phyloP scores from a whole-genome alignment of 2,113 vertebrate genomes.

The Gymnocephalus cernua region DNA sequence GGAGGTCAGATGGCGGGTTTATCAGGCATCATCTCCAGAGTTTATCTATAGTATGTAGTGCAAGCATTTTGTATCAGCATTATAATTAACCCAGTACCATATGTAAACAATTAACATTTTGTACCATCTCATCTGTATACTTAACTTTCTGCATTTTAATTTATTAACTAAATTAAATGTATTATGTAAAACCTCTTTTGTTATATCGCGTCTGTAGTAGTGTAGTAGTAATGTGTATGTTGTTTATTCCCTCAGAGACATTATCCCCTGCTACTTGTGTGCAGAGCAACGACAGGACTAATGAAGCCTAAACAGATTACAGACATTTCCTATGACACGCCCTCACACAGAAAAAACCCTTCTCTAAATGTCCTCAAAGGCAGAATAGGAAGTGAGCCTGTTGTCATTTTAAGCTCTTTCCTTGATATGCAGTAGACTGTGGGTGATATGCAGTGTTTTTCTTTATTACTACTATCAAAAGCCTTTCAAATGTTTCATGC shows the following conservation, averaged over 20 bases:
- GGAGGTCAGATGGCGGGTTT: background rate
- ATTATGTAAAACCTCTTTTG: constrained; percentile 7
- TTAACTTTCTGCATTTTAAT: background rate
- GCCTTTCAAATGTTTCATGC: constrained; percentile 20
- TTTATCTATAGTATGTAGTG: background rate
- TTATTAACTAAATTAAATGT: background rate
- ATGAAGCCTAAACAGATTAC: constrained; percentile 65
- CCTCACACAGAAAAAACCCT: constrained; percentile 46
- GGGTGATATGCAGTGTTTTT: background rate
- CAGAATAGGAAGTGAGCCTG: constrained; percentile 68
- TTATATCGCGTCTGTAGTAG: background rate
- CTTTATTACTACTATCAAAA: background rate
- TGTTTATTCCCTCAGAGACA: constrained; percentile 40
- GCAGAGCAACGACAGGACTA: constrained; percentile 37
- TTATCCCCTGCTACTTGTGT: constrained; percentile 32
- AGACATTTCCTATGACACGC: constrained; percentile 62
- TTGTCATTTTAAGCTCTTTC: constrained; percentile 61
- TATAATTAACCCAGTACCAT: background rate
- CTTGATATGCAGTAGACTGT: constrained; percentile 19
- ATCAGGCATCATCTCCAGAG: constrained; percentile 13
- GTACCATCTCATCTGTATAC: background rate
- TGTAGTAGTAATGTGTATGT: background rate
- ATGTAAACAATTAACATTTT: background rate
- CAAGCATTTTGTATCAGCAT: constrained; percentile 2
- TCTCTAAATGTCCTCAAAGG: constrained; percentile 57